These are phyloP conservation scores for Paralichthys olivaceus DNA, from an alignment of 2,113 vertebrate genomes.

Conservation along the genomic window DNA sequence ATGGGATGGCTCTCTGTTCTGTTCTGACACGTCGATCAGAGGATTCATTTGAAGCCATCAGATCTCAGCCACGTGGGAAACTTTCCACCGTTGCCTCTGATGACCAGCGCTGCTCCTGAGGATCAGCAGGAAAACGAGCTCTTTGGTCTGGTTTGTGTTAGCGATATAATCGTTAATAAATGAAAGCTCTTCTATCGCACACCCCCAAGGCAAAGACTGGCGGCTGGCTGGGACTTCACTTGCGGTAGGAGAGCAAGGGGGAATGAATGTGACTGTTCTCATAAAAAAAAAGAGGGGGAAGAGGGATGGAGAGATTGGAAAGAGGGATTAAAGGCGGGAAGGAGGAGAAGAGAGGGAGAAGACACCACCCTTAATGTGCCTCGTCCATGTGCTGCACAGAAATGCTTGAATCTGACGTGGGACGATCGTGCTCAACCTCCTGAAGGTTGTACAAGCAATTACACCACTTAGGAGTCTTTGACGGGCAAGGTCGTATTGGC, in stretches of 20 bases:
- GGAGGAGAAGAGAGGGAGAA: slow-evolving; percentile 25
- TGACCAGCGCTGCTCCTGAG: slow-evolving; percentile 40
- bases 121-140: slow-evolving; percentile 53
- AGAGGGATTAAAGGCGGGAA: slow-evolving; percentile 27
- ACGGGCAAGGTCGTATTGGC: slow-evolving; percentile 77
- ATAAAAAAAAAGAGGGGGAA: slow-evolving; percentile 21
- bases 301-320: slow-evolving; percentile 40
- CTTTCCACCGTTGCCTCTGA: slow-evolving; percentile 43
- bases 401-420: slow-evolving; percentile 62
- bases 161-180: slow-evolving; percentile 67
- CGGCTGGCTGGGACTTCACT: slow-evolving; percentile 64
- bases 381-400: slow-evolving; percentile 56
- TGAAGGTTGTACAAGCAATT: slow-evolving; percentile 77
- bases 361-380: slow-evolving; percentile 30
- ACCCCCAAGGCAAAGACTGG: slow-evolving; percentile 51
- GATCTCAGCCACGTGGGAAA: slow-evolving; percentile 29
- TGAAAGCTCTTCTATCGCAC: slow-evolving; percentile 68
- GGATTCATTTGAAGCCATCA: slow-evolving; percentile 35
- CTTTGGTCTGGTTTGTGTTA: slow-evolving; percentile 74
- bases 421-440: slow-evolving; percentile 67
- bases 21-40: slow-evolving; percentile 36
- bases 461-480: slow-evolving; percentile 73
- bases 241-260: slow-evolving; percentile 48
- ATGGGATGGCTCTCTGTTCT: slow-evolving; percentile 16
- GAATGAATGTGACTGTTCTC: slow-evolving; percentile 30